A percentile compares a stretch with the other conserved stretches of the same genome.
phyloP scores from a whole-genome alignment of 2,888 invertebrate species.

The Eupithecia pulchellata region DNA sequence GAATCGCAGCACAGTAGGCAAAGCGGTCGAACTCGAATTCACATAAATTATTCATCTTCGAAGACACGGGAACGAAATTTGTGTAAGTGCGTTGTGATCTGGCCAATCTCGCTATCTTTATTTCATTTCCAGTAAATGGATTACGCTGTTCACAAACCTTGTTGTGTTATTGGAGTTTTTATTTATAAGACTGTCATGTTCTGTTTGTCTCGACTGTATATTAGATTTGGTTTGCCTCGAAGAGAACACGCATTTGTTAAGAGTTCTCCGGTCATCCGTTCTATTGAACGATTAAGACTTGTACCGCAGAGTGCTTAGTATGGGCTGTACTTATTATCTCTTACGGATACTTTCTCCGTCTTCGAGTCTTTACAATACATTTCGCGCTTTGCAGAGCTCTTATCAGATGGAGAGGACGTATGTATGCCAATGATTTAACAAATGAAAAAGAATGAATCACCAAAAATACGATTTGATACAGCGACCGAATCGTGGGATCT shows the following conservation, averaged over 20 bases:
- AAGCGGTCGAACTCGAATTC: conserved; percentile 59
- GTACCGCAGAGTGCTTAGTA: no score
- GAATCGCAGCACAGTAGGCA: conserved; percentile 33
- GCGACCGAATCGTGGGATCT: neutral
- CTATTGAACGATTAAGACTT: neutral
- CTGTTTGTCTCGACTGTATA: conserved; percentile 22
- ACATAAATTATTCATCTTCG: conserved; percentile 81
- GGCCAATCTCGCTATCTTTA: conserved; percentile 80
- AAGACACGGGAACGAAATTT: conserved; percentile 82
- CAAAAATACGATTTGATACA: no score
- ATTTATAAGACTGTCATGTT: conserved; percentile 50
- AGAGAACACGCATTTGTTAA: neutral
- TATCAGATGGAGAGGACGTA: no score
- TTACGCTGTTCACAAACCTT: conserved; percentile 74
- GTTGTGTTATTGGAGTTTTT: conserved; percentile 67
- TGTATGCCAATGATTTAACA: no score
- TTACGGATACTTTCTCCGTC: no score
- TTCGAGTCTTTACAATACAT: no score
- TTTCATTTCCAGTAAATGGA: conserved; percentile 82
- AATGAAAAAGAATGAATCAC: no score
- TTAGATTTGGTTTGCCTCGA: conserved; percentile 18
- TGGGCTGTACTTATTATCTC: no score
- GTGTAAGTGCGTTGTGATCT: conserved; percentile 83
- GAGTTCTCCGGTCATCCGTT: neutral
- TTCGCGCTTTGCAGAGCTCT: no score